phyloP scores from a whole-genome alignment of 2,797 vertebrate genomes.

The Takifugu ocellatus region DNA sequence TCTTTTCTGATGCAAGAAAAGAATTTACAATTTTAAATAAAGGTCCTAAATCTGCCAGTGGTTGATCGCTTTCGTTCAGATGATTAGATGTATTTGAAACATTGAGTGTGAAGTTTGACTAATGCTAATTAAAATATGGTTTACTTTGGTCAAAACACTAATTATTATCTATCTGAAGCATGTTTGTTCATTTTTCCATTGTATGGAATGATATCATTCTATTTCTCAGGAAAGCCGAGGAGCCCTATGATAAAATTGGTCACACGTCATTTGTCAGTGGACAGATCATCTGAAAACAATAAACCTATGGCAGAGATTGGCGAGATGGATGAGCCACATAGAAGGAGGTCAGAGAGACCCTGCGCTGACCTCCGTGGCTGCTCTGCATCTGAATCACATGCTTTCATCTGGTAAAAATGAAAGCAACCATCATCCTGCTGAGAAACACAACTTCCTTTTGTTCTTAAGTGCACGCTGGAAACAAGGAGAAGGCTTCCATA shows the following conservation, averaged over 20 bases:
- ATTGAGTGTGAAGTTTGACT: not conserved
- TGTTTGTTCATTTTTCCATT: conserved; percentile 31
- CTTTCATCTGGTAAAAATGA: conserved; percentile 43
- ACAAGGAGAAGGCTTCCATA: conserved; percentile 37
- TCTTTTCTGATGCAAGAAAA: not conserved
- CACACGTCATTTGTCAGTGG: conserved; percentile 63
- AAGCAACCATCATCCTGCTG: conserved; percentile 25
- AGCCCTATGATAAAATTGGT: conserved; percentile 58
- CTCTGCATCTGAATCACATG: conserved; percentile 34
- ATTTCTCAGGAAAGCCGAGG: conserved; percentile 43
- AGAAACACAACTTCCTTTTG: conserved; percentile 31
- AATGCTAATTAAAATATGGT: not conserved
- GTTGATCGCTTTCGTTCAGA: too few relatives aligned
- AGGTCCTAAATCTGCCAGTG: too few relatives aligned
- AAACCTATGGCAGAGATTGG: conserved; percentile 49
- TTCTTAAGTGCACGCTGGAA: conserved; percentile 31
- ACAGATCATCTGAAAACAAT: conserved; percentile 65
- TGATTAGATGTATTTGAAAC: too few relatives aligned
- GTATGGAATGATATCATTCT: conserved; percentile 27
- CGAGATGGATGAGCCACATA: conserved; percentile 29
- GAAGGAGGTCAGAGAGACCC: conserved; percentile 40
- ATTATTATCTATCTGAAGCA: not conserved
- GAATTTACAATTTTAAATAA: not conserved
- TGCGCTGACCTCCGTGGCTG: conserved; percentile 45
- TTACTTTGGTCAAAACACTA: conserved; percentile 1